Base-by-base conservation (phyloP, 2,888 invertebrate species). In the Eulithis prunata region DNA sequence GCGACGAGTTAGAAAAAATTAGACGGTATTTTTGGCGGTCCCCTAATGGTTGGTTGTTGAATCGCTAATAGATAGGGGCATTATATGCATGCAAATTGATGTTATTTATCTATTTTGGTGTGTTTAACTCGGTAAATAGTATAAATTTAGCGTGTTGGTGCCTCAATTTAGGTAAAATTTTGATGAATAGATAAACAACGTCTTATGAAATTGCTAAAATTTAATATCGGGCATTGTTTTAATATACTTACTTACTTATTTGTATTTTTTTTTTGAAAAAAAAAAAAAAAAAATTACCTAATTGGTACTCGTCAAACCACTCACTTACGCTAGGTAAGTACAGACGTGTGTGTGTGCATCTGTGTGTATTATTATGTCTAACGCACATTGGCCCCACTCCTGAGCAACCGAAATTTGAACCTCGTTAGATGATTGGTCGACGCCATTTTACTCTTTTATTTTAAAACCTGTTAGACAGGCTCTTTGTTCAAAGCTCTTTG, bases 361-460 rank as follows among this genome's bases (percentile, higher is more conserved):
- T 43, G 55, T 21, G 43, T 46, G 65, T 72, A 80, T 21, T 84
- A 81, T 86, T 21, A 80, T 75, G 74, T 88, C 88, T 86, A 88
- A 84, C 74, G 74, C 62, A 61, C 62, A 62, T 62, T 12, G 47
- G 68, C 84, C 84, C 86, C 85, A 86, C 87, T 87, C 85, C 61
- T 59, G 83, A 83, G 84, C 86, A 84, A 74, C 82, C 90, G 83
- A 91, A 91, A 90, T 92, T 91, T 89, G 86, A 90, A 88, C 78
- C 73, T 79, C 76, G 87, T 88, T 89, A 90, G 89, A 86, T 73
- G 89, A 90, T 91, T 91, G 91, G 91, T 74, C 73, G 79, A 69
- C 71, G 79, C 81, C 77, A 77, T 80, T 70, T 69, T 68, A 53
- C 21, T 65, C 78, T 41, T 72, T 57, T 64, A 74, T 79, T 71